Percentiles rank a stretch among this genome's conserved stretches.
Conservation (phyloP, 2,113 vertebrate species). For the Pithys albifrons region DNA sequence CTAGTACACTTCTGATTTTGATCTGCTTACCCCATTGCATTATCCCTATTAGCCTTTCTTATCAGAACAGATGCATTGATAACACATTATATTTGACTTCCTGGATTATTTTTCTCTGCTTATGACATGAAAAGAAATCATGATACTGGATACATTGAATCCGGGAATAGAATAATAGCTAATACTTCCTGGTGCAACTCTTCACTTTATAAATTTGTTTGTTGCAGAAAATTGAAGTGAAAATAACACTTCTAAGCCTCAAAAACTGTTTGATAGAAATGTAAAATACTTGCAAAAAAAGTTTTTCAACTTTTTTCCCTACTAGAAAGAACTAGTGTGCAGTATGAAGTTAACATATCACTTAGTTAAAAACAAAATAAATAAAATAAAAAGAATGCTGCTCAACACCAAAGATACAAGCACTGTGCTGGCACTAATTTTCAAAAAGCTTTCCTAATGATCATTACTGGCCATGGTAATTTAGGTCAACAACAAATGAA, state of each 20-base stretch:
- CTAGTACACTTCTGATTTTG: neutral
- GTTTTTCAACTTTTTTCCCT: neutral
- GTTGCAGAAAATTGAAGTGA: neutral
- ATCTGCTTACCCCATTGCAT: neutral
- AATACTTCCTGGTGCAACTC: neutral
- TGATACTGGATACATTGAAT: neutral
- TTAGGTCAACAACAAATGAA: neutral
- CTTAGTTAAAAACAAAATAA: neutral
- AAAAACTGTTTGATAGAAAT: neutral
- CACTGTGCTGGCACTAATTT: neutral
- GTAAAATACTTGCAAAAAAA: rapidly evolving
- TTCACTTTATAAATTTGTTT: neutral
- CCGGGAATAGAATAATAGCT: neutral
- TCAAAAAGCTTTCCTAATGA: neutral
- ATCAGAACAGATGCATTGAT: neutral
- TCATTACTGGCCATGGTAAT: neutral
- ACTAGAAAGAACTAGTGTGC: neutral
- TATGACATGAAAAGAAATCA: neutral
- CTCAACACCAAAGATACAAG: neutral
- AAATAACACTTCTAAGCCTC: neutral
- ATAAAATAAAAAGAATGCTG: neutral
- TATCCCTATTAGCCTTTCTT: neutral
- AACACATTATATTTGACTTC: neutral
- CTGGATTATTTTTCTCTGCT: neutral
- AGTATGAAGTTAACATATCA: neutral